Evolutionary conservation across 2,113 vertebrate species (phyloP), one percentile per base, ranked within the genome.

Genomic region (Prietella phreatophila): DNA sequence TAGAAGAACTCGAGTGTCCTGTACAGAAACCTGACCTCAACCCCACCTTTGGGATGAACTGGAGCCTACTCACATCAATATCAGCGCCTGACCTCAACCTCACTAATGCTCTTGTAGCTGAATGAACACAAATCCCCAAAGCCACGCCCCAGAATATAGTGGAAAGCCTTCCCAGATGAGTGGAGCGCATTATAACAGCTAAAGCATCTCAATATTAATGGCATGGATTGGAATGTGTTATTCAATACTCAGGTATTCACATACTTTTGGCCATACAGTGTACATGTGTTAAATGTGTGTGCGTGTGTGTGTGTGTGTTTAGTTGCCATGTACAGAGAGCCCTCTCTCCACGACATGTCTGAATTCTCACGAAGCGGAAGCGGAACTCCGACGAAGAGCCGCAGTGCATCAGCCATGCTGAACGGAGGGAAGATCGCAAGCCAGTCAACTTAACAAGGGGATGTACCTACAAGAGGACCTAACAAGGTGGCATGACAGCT

Each of bases 251-350:
- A 33, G 53, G n/a, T 81, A n/a, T 58, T 56, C 22, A 50, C 20
- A n/a, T 55, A 79, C 47, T 53, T 79, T 79, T 30, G 6, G 14
- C 25, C 27, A 50, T 15, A 33, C 20, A 82, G 55, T 39, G 33
- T 39, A 58, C 20, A 14, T 36, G 11, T 82, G 60, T 73, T 69
- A 39, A 25, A 19, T 85, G 22, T 89, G 82, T 88, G 85, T 92
- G 82, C 92, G 65, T 80, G 76, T 81, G 15, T 81, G 80, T 82
- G 80, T 82, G 33, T 87, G 93, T 76, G 93, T 90, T 30, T 92
- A 99, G 98, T 99, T 95, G 98, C 98, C 93, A 99, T 99, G 97
- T 99, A 99, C 94, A 95, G 98, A 94, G 98, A 99, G 92, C 98
- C 98, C 5, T 99, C 98, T 19, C 97, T 99, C 87, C 98, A 99